These are phyloP conservation scores for Amazona guildingii DNA, from an alignment of 2,113 vertebrate genomes.

Conservation along the genomic window DNA sequence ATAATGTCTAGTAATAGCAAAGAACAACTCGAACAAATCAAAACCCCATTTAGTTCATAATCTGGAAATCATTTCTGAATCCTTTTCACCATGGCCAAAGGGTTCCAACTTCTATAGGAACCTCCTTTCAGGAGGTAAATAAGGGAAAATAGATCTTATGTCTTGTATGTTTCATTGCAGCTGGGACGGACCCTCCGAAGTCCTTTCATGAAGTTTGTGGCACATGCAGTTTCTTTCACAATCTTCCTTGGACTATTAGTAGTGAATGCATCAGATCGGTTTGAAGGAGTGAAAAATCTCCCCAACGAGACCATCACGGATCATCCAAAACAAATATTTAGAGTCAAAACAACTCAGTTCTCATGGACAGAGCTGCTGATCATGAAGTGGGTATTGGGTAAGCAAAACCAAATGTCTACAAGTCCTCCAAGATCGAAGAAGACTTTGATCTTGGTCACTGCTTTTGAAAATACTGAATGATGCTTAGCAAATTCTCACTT, in stretches of 20 bases:
- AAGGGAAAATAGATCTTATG: background rate
- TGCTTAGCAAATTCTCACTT: background rate
- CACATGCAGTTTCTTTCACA: constrained; percentile 95
- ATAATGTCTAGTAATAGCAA: background rate
- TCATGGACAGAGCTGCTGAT: constrained; percentile 97
- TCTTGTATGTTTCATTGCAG: constrained; percentile 70
- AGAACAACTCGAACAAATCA: background rate
- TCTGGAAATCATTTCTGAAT: background rate
- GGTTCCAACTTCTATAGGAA: background rate
- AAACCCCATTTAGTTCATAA: background rate
- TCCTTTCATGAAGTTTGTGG: constrained; percentile 98
- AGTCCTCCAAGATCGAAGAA: background rate
- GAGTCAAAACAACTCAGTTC: constrained; percentile 97
- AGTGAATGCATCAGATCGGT: constrained; percentile 92
- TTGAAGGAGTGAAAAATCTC: constrained; percentile 93
- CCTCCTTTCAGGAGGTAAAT: background rate
- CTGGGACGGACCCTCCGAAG: constrained; percentile 91
- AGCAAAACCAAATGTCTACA: constrained; percentile 42
- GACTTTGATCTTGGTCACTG: background rate
- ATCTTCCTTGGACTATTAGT: constrained; percentile 92
- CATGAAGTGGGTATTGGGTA: constrained; percentile 98
- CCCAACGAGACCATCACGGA: constrained; percentile 97
- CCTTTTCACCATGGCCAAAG: background rate
- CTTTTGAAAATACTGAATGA: background rate
- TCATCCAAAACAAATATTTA: constrained; percentile 92